Evolutionary conservation across 2,888 invertebrate species (phyloP), one percentile per base, ranked within the genome.

Genomic region (Petrolisthes manimaculis): DNA sequence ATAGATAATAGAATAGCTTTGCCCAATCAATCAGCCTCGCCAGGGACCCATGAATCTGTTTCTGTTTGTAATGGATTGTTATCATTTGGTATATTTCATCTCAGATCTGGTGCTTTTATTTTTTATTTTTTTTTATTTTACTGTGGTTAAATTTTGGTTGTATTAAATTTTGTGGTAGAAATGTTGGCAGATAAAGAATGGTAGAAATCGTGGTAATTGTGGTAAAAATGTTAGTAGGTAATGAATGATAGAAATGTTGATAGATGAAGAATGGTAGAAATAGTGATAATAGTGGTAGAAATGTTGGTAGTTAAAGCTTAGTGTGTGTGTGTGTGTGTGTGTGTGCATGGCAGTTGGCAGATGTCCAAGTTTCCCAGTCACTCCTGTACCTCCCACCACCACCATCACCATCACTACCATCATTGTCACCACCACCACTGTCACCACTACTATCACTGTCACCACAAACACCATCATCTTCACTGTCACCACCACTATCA

Each of bases 261-360:
- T 37, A 37, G 37, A 37, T 74, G 5, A 37, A n/a, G 24, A 8
- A 37, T 21, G 6, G 9, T 21, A 21, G 21, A 74, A 74, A 21
- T 37, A 9, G 74, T 74, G 74, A 18, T 74, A n/a, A 8, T 67
- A 2, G 67, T 67, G 67, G 67, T 67, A 67, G 67, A n/a, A n/a
- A n/a, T 67, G 67, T 12, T 67, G n/a, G 67, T 67, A n/a, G 67
- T 1, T 12, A n/a, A 18, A n/a, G 67, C n/a, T 18, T 24, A n/a
- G 55, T 80, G 77, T 12, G 77, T n/a, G 77, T 21, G 24, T 78
- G 55, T 80, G 77, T 12, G 77, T n/a, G 77, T 21, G 24, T 78
- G 37, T 24, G 37, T 24, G 0, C 8, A 24, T 51, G 56, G 24
- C 24, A 71, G 71, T 67, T 37, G 37, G 37, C 82, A 82, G 37